Conservation (phyloP, 2,797 vertebrate species). For the Cyprinella venusta region DNA sequence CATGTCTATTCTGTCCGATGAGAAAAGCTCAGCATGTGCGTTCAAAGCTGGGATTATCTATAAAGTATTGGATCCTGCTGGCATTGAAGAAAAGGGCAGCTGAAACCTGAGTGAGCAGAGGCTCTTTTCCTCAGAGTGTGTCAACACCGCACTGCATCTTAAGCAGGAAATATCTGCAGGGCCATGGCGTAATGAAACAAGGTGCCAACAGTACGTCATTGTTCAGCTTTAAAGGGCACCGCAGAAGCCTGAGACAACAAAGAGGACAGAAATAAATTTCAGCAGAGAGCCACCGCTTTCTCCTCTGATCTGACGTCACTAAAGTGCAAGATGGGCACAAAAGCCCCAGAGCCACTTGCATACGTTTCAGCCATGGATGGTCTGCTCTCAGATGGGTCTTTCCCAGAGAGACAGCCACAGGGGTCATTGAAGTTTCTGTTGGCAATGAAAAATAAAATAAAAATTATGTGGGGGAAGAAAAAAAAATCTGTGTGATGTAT, state of each 20-base stretch:
- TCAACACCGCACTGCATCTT: constrained; percentile 39
- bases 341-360: not conserved
- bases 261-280: constrained; percentile 47
- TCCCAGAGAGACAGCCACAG: constrained; percentile 2
- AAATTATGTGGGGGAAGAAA: not conserved
- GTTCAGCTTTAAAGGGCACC: constrained; percentile 57
- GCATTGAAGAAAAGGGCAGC: constrained; percentile 15
- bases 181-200: constrained; percentile 37
- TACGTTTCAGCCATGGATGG: constrained; percentile 1
- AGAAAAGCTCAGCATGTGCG: not conserved
- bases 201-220: constrained; percentile 46
- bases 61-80: constrained; percentile 18
- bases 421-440: not conserved
- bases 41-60: constrained; percentile 34
- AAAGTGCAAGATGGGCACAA: constrained; percentile 24
- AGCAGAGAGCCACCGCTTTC: constrained; percentile 6
- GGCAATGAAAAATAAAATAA: not conserved
- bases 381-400: constrained; percentile 1
- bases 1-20: constrained; percentile 1
- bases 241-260: constrained; percentile 16
- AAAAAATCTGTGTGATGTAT: not conserved
- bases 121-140: constrained; percentile 45
- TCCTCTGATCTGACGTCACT: constrained; percentile 17
- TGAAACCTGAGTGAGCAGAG: constrained; percentile 21
- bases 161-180: constrained; percentile 52